A percentile compares a stretch with the other conserved stretches of the same genome.
phyloP scores from a whole-genome alignment of 2,797 vertebrate genomes.

The Takifugu ocellatus region DNA sequence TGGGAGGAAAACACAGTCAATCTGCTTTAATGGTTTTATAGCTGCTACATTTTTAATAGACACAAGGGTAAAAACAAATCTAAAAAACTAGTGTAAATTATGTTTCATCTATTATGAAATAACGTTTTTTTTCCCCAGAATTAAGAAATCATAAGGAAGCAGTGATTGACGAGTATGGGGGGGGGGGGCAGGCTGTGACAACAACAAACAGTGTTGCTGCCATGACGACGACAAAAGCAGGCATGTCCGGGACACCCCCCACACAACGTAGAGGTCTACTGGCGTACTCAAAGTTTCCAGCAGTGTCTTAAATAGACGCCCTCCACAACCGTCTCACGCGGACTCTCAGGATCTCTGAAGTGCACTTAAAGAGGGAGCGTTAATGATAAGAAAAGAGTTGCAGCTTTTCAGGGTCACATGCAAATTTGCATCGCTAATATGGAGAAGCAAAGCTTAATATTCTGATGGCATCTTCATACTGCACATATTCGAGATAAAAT shows the following conservation, averaged over 20 bases:
- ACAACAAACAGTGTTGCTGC: constrained; percentile 27
- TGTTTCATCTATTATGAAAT: background rate
- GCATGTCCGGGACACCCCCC: background rate
- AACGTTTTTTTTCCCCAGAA: too few species aligned
- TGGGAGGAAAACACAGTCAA: too few species aligned
- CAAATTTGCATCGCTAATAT: too few species aligned
- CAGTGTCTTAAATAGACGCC: constrained; percentile 25
- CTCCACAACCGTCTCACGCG: background rate
- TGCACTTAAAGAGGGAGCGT: too few species aligned
- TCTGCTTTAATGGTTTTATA: background rate
- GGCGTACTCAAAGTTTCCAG: constrained; percentile 26
- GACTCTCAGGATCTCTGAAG: too few species aligned
- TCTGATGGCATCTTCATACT: too few species aligned
- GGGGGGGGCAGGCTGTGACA: constrained; percentile 12
- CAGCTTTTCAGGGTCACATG: too few species aligned
- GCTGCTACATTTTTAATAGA: background rate
- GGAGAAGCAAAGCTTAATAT: too few species aligned
- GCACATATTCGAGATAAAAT: too few species aligned
- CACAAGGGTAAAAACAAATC: background rate
- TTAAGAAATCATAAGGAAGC: too few species aligned
- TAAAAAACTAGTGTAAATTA: background rate
- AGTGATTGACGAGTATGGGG: constrained; percentile 6
- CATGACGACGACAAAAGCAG: constrained; percentile 7
- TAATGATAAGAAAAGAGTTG: too few species aligned
- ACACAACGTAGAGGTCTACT: constrained; percentile 11